phyloP scores from a whole-genome alignment of 2,113 vertebrate genomes.

The Cephalopholis sonnerati region DNA sequence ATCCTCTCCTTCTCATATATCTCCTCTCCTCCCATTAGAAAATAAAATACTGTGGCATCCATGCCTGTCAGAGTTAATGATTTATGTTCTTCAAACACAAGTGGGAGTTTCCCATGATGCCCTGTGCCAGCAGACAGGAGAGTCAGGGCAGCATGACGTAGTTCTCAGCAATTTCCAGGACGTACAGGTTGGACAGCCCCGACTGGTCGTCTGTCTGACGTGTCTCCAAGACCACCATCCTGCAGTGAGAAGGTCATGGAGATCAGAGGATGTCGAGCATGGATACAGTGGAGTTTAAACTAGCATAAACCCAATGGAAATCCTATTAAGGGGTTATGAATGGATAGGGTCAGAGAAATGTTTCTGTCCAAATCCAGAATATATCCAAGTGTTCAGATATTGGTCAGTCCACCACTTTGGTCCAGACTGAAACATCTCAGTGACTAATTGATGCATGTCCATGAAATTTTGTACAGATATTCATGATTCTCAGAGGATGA shows the following conservation, averaged over 20 bases:
- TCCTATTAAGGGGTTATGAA: neutral
- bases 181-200: slow-evolving; percentile 89
- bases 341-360: no score
- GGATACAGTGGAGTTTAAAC: neutral
- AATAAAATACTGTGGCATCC: slow-evolving; percentile 17
- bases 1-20: neutral
- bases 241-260: slow-evolving; percentile 51
- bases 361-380: neutral
- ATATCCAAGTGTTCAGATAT: slow-evolving; percentile 2
- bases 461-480: neutral
- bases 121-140: neutral
- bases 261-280: neutral
- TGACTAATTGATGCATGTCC: neutral
- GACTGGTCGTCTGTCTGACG: slow-evolving; percentile 83
- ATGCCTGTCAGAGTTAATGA: neutral
- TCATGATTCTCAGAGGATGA: no score
- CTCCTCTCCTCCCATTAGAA: slow-evolving; percentile 11
- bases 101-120: slow-evolving; percentile 16
- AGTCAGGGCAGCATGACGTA: slow-evolving; percentile 75
- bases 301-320: no score
- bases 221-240: slow-evolving; percentile 89
- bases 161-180: slow-evolving; percentile 86
- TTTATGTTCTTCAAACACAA: slow-evolving; percentile 10
- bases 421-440: neutral
- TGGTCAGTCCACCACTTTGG: neutral